Percentiles rank a stretch among this genome's conserved stretches.
Evolutionary conservation across 2,113 vertebrate species (phyloP).

Genomic region (Pelecanus crispus): DNA sequence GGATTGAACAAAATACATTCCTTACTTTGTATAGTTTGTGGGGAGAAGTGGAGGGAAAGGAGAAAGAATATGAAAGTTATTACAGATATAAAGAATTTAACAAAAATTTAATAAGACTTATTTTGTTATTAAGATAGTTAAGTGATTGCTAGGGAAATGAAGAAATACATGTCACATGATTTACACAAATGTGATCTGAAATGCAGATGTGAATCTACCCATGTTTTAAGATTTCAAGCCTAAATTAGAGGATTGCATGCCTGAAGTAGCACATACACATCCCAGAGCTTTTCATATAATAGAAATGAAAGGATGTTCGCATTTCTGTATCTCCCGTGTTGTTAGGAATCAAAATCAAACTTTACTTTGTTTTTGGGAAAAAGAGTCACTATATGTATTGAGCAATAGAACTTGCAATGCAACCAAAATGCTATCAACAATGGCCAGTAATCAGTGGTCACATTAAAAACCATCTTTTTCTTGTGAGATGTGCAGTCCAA

Average conservation of each 20-base stretch:
- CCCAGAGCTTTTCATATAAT: neutral
- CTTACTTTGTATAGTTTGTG: neutral
- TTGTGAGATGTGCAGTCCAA: neutral
- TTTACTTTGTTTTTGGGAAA: neutral
- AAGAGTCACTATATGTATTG: neutral
- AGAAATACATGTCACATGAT: neutral
- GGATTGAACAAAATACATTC: fast-evolving
- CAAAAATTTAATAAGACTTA: neutral
- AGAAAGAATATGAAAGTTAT: neutral
- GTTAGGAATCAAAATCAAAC: neutral
- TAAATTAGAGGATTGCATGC: neutral
- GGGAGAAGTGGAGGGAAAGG: neutral
- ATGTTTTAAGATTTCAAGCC: neutral
- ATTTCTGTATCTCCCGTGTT: neutral
- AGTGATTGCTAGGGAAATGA: neutral
- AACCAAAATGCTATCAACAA: neutral
- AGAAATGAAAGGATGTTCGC: neutral
- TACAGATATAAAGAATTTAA: neutral
- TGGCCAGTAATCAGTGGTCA: neutral
- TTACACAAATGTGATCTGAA: neutral
- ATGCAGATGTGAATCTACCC: neutral
- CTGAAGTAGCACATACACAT: neutral
- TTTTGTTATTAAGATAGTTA: neutral
- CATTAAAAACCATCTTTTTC: neutral
- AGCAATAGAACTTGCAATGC: neutral